Percentiles rank a stretch among this genome's conserved stretches.
phyloP scores from a whole-genome alignment of 2,888 invertebrate genomes.

The Lutraria lutraria region DNA sequence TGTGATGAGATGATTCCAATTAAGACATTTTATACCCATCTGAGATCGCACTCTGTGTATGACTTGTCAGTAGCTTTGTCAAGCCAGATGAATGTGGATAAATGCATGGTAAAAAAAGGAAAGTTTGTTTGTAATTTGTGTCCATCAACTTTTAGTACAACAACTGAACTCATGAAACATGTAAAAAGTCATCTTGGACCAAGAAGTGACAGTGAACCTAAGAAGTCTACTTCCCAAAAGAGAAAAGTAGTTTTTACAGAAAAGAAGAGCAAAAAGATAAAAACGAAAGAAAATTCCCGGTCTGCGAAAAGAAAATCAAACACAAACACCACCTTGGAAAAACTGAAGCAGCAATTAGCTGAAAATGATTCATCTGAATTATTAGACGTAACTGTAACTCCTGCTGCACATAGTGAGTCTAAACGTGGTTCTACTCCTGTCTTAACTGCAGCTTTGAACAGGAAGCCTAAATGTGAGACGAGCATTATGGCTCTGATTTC shows the following conservation, averaged over 20 bases:
- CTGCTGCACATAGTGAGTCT: background rate
- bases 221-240: background rate
- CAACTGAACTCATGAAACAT: slow-evolving; percentile 40
- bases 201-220: background rate
- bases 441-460: slow-evolving; percentile 47
- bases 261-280: background rate
- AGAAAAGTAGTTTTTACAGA: background rate
- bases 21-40: slow-evolving; percentile 20
- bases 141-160: slow-evolving; percentile 38
- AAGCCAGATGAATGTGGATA: background rate
- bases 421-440: background rate
- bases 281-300: background rate
- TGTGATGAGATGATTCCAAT: slow-evolving; percentile 30
- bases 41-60: slow-evolving; percentile 46
- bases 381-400: background rate
- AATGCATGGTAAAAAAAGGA: background rate
- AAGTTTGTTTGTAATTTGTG: slow-evolving; percentile 59
- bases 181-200: slow-evolving; percentile 56
- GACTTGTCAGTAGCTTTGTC: slow-evolving; percentile 39
- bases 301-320: background rate
- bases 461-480: slow-evolving; percentile 40
- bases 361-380: background rate
- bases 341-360: background rate
- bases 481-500: slow-evolving; percentile 12
- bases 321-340: background rate